Conservation (phyloP, 2,888 invertebrate species). For the Pycnomerus fuliginosus region DNA sequence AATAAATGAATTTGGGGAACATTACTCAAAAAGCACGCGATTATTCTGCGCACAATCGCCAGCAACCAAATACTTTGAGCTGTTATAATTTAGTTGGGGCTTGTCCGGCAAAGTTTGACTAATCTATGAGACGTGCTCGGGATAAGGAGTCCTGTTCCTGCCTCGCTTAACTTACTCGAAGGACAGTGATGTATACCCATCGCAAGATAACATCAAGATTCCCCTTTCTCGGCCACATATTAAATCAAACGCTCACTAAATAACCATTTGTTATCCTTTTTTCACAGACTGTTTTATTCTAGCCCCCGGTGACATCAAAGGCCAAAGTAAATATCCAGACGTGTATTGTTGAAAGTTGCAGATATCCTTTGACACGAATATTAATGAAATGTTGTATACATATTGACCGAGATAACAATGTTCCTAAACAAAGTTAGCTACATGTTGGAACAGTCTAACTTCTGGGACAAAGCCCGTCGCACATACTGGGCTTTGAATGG, state of each 20-base stretch:
- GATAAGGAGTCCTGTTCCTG: constrained; percentile 27
- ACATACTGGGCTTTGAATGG: too few relatives aligned
- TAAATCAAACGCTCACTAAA: constrained; percentile 22
- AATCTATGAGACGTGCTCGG: constrained; percentile 42
- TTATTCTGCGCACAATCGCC: constrained; percentile 25
- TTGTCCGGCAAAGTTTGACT: constrained; percentile 44
- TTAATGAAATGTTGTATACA: constrained; percentile 38
- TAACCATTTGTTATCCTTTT: too few relatives aligned
- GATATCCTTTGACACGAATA: constrained; percentile 37
- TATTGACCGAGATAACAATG: constrained; percentile 29
- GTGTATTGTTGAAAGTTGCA: too few relatives aligned
- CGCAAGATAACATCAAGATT: constrained; percentile 43
- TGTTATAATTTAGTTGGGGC: constrained; percentile 43
- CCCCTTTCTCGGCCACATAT: constrained; percentile 19
- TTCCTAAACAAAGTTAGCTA: constrained; percentile 26
- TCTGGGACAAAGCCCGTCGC: too few relatives aligned
- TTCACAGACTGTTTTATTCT: too few relatives aligned
- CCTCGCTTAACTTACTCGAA: too few relatives aligned
- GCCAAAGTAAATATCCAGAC: too few relatives aligned
- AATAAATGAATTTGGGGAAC: neutral
- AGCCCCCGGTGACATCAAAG: too few relatives aligned
- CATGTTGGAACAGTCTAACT: too few relatives aligned
- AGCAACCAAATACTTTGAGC: constrained; percentile 39
- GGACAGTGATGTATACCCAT: constrained; percentile 45
- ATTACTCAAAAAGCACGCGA: too few relatives aligned